Evolutionary conservation across 92 coral and sea anemone species (phyloP), one percentile per base, ranked within the genome.

Genomic region (Zoanthus sansibaricus): DNA sequence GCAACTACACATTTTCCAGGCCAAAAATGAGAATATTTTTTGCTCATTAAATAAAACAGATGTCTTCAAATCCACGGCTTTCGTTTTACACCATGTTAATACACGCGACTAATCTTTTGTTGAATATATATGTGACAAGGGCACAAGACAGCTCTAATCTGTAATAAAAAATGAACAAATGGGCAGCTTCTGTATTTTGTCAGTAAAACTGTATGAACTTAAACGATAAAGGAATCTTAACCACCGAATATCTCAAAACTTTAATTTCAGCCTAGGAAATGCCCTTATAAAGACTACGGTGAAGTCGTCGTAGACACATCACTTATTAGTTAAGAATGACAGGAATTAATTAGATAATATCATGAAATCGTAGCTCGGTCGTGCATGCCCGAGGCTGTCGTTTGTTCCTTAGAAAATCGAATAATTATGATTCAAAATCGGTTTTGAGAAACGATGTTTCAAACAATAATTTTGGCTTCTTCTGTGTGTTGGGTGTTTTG

Each of bases 341-440:
- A 62, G 85, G 85, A 80, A 80, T 80, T 80, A 69, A 80, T 80
- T 69, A 64, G 85, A 80, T 80, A 66, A 69, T 69, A 80, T 80
- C 75, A 80, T 80, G 85, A 80, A 80, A 66, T 80, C 6, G 85
- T 66, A 67, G 75, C 75, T 80, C 61, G 30, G 45, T 15, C 44
- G 21, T 52, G 62, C 85, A 45, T 80, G 85, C 85, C 85, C 18
- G 85, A 66, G 85, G 85, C 85, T 80, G 85, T 80, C 66, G 15
- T 74, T 64, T 46, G 62, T 80, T 64, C 6, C 85, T 64, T 45
- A 46, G 9, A 15, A 49, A 80, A 64, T 64, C 32, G 8, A 17
- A 47, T 56, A 47, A 44, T 46, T 64, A 46, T 80, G 85, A 46
- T 70, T 80, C 75, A 44, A 66, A 80, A 66, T 66, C 37, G 16